A percentile compares a stretch with the other conserved stretches of the same genome.
Conservation (phyloP, 1,140 invertebrate genomes). For the Ceratitis capitata region DNA sequence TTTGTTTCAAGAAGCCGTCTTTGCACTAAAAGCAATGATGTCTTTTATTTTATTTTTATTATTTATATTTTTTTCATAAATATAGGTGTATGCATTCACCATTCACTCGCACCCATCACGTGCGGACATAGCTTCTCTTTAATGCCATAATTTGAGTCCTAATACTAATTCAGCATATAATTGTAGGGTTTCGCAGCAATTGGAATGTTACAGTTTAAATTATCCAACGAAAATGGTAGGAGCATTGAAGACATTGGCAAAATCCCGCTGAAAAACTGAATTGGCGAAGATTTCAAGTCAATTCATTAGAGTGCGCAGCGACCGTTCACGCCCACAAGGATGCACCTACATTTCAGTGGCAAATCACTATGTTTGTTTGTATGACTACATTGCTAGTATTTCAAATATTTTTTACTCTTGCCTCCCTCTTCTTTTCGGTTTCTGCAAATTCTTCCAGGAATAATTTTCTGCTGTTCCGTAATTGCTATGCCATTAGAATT, state of each 20-base stretch:
- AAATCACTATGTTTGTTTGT: too few species aligned
- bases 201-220: conserved; percentile 34
- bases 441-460: conserved; percentile 22
- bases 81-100: not conserved
- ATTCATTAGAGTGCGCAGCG: conserved; percentile 31
- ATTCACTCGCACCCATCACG: not conserved
- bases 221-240: not conserved
- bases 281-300: not conserved
- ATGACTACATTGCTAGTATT: too few species aligned
- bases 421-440: not conserved
- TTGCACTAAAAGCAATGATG: too few species aligned
- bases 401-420: not conserved
- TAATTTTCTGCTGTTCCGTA: conserved; percentile 18
- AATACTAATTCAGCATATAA: conserved; percentile 32
- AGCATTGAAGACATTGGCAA: not conserved
- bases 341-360: conserved; percentile 31
- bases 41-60: not conserved
- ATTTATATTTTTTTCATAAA: too few species aligned
- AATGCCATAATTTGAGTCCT: conserved; percentile 20
- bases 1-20: too few species aligned
- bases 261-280: not conserved
- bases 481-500: conserved; percentile 29
- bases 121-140: not conserved
- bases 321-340: not conserved
- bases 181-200: conserved; percentile 2